These are phyloP conservation scores for Nebria ingens DNA, from an alignment of 1,140 invertebrate genomes.

Conservation along the genomic window DNA sequence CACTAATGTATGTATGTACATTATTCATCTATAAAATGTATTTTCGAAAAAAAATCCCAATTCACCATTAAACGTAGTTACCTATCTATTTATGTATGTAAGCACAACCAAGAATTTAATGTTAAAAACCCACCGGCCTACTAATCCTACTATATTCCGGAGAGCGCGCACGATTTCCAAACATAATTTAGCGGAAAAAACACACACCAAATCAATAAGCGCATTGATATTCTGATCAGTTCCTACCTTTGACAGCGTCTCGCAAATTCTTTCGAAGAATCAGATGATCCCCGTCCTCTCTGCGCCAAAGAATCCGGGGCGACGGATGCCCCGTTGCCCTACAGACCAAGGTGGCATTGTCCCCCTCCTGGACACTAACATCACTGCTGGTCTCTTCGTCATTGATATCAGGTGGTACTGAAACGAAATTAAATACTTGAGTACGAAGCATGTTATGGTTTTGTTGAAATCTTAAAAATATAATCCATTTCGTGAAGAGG, in stretches of 20 bases:
- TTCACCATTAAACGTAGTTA: too few species aligned
- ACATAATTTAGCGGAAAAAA: background rate
- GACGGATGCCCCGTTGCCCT: conserved; percentile 48
- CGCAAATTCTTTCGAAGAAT: conserved; percentile 18
- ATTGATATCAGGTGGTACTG: conserved; percentile 53
- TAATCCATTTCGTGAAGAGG: too few species aligned
- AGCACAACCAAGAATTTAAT: background rate
- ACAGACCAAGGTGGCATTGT: conserved; percentile 56
- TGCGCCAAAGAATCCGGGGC: conserved; percentile 44
- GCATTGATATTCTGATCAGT: background rate
- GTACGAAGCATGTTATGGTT: too few species aligned
- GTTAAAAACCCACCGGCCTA: background rate
- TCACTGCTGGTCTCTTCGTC: conserved; percentile 49
- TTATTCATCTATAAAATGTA: too few species aligned
- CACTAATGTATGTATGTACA: too few species aligned
- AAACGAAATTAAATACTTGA: too few species aligned
- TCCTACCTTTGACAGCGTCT: background rate
- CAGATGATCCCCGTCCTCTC: conserved; percentile 39
- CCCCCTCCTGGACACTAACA: conserved; percentile 50
- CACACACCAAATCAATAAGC: background rate
- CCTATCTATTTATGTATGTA: too few species aligned
- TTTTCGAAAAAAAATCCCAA: too few species aligned
- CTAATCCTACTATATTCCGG: background rate
- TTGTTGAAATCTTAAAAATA: too few species aligned
- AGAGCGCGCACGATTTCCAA: background rate